Conservation (phyloP, 2,888 invertebrate genomes). For the Eumacrocentrus americanus region DNA sequence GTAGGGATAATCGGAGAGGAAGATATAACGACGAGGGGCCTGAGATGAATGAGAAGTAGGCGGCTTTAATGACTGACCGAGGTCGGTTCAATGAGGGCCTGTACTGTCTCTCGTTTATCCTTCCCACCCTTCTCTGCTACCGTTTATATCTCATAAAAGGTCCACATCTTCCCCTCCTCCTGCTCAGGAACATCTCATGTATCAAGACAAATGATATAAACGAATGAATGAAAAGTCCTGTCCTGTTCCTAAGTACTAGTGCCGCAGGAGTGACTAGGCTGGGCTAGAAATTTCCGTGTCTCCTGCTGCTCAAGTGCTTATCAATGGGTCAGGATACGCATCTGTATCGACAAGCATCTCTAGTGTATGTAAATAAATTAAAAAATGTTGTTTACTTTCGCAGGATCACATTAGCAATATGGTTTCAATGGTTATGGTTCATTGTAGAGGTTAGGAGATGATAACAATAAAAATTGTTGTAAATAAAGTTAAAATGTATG, state of each 20-base stretch:
- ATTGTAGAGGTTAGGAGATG: too few relatives aligned
- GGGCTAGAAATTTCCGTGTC: slow-evolving; percentile 63
- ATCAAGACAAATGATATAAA: not conserved
- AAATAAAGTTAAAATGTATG: not conserved
- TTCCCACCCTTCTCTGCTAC: slow-evolving; percentile 7
- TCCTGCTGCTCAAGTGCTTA: slow-evolving; percentile 94
- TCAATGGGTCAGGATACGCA: slow-evolving; percentile 69
- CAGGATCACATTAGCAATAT: too few relatives aligned
- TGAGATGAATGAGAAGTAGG: slow-evolving; percentile 38
- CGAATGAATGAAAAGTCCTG: slow-evolving; percentile 56
- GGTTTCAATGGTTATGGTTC: not conserved
- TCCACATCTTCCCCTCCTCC: too few relatives aligned
- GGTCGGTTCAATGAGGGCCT: slow-evolving; percentile 54
- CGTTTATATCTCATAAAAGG: slow-evolving; percentile 9
- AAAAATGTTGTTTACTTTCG: too few relatives aligned
- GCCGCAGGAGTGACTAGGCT: slow-evolving; percentile 82
- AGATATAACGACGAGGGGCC: slow-evolving; percentile 4
- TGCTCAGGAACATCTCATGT: too few relatives aligned
- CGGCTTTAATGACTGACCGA: slow-evolving; percentile 52
- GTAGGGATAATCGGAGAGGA: too few relatives aligned
- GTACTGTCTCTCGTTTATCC: slow-evolving; percentile 14
- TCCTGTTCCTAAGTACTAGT: slow-evolving; percentile 92
- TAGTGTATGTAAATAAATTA: too few relatives aligned
- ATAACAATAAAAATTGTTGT: not conserved
- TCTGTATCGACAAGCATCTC: slow-evolving; percentile 36